Base-by-base conservation (phyloP, 2,113 vertebrate species). In the Leucosticte australis region DNA sequence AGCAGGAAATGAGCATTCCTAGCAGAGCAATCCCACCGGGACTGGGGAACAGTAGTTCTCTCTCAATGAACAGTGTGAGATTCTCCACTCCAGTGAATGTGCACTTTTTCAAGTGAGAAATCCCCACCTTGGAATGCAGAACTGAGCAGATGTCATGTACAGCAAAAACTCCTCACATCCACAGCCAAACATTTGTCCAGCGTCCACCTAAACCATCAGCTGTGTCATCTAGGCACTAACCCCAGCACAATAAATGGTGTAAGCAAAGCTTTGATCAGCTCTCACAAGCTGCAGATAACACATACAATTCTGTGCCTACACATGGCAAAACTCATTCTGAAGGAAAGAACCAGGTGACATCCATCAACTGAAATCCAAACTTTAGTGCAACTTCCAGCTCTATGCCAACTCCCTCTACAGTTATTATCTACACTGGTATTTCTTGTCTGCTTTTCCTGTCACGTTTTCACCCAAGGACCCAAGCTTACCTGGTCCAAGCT, bases 401-500 rank as follows among this genome's bases (percentile, higher is more conserved):
- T 49, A 17, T 15, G 7, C 20, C 69, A 83, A 11, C 19, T 57
- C 28, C 35, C 39, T 63, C 35, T 33, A 8, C 18, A 50, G 39
- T 83, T 57, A 39, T 31, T 47, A 35, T 63, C 44, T 49, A 27
- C 1, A 1, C 16, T 55, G 49, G n/a, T 31, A 15, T 23, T 91
- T 88, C 52, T 68, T 8, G 0, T 24, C 39, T 42, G 44, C 28
- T 82, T 74, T 73, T 67, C 18, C 64, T 56, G 68, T 80, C 37
- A 17, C 1, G 1, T 85, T 92, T 85, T 69, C 83, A 85, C 22
- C 50, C 19, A 20, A 55, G 21, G 71, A 59, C 39, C 49, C 23
- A 18, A 71, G 19, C 75, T 98, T 95, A 99, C 98, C 98, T 97
- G 98, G 98, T 90, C 98, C 98, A 76, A 99, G 98, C 91, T 99